Evolutionary conservation across 2,888 invertebrate genomes (phyloP), one percentile per base, ranked within the genome.

Genomic region (Drosophila vallismaia): DNA sequence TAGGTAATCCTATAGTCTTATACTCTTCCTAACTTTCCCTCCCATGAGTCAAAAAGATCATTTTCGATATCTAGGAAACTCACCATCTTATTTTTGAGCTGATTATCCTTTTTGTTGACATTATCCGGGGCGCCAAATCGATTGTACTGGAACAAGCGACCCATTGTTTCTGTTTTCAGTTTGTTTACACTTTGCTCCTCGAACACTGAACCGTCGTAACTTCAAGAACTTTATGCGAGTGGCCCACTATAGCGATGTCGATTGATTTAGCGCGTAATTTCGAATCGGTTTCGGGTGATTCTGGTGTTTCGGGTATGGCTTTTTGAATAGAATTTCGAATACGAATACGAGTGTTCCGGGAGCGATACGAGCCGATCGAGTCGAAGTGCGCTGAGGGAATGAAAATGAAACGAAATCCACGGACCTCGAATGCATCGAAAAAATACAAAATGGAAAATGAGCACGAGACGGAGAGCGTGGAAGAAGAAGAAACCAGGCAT

Each of bases 371-470:
- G 87, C 88, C 88, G 90, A 90, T 89, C 90, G 77, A 80, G 81
- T 81, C 90, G 79, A 88, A 88, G 90, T 82, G 75, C 90, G 88
- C 84, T 88, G 80, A 89, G 86, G 86, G 88, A 90, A 90, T 90
- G 90, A 44, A 44, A 44, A 44, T 44, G 44, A 44, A 44, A 44
- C 44, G 44, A 88, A 88, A 86, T 80, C 72, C 83, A 60, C 45
- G 38, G 67, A 73, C 76, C 73, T 71, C 76, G 75, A 79, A 74
- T 78, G 78, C 82, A 82, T 67, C 81, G 77, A 84, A 79, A 79
- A 86, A 86, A 77, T 79, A 86, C 86, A 86, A 86, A 79, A 79
- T 86, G 78, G 86, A 76, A 82, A 82, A 86, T 82, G 86, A 83
- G 86, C 84, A 75, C 83, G 71, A 82, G 72, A 57, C 80, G 71